These are phyloP conservation scores for Polyommatus icarus DNA, from an alignment of 2,888 invertebrate species.

Conservation along the genomic window DNA sequence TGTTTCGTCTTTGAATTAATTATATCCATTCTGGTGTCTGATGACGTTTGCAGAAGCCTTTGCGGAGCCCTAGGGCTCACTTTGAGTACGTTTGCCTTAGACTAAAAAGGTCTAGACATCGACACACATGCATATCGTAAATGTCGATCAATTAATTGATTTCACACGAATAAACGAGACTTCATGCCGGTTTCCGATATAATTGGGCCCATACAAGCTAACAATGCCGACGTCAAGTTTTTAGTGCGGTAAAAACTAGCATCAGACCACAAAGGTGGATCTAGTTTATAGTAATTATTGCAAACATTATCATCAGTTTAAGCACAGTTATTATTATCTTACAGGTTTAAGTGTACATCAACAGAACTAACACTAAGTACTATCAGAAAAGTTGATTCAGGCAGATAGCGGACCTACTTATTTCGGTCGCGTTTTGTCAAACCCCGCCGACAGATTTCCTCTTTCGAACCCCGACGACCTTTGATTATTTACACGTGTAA, in stretches of 20 bases:
- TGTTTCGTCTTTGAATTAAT: too few relatives aligned
- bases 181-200: conserved; percentile 20
- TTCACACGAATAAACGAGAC: conserved; percentile 25
- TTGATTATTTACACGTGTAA: too few relatives aligned
- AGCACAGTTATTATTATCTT: neutral
- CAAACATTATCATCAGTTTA: neutral
- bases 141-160: conserved; percentile 28
- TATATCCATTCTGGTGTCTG: too few relatives aligned
- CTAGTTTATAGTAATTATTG: conserved; percentile 1
- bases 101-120: neutral
- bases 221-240: conserved; percentile 29
- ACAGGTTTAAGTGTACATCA: neutral
- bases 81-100: too few relatives aligned
- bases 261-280: conserved; percentile 18
- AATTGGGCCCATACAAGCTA: conserved; percentile 27
- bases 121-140: conserved; percentile 4
- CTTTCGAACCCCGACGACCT: too few relatives aligned
- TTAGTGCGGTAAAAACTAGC: conserved; percentile 13
- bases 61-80: too few relatives aligned
- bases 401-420: too few relatives aligned
- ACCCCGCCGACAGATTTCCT: too few relatives aligned
- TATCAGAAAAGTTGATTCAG: too few relatives aligned
- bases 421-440: too few relatives aligned
- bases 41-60: too few relatives aligned
- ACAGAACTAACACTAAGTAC: neutral